phyloP scores from a whole-genome alignment of 2,888 invertebrate genomes.

The Dromius quadrimaculatus region DNA sequence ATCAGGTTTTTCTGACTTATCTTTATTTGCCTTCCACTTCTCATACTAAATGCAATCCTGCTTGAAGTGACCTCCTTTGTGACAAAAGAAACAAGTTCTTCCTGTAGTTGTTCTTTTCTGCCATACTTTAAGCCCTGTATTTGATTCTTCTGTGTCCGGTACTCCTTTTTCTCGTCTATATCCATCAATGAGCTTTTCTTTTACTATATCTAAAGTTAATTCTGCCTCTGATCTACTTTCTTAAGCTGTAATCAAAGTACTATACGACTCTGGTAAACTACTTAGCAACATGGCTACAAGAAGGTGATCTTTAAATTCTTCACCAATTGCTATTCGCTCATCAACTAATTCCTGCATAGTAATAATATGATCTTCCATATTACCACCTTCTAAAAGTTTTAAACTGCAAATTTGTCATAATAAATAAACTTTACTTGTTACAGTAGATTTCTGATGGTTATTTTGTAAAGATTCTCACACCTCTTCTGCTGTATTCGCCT shows the following conservation, averaged over 20 bases:
- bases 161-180: no score
- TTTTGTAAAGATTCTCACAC: conserved; percentile 37
- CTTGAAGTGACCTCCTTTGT: conserved; percentile 6
- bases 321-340: no score
- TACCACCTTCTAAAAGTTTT: no score
- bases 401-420: conserved; percentile 25
- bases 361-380: no score
- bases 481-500: conserved; percentile 41
- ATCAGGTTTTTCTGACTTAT: conserved; percentile 1
- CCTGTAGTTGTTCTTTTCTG: conserved; percentile 4
- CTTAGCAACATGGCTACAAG: no score
- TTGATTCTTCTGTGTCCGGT: background rate
- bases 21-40: conserved; percentile 21
- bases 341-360: no score
- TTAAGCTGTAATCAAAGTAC: no score
- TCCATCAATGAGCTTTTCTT: no score
- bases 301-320: no score
- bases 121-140: conserved; percentile 9
- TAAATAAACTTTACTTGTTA: conserved; percentile 49
- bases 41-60: conserved; percentile 1
- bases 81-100: conserved; percentile 11
- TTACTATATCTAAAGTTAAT: no score
- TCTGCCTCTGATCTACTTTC: no score
- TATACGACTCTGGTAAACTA: no score
- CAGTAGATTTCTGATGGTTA: conserved; percentile 50